Evolutionary conservation across 2,888 invertebrate species (phyloP).

Genomic region (Creontiades dilutus): DNA sequence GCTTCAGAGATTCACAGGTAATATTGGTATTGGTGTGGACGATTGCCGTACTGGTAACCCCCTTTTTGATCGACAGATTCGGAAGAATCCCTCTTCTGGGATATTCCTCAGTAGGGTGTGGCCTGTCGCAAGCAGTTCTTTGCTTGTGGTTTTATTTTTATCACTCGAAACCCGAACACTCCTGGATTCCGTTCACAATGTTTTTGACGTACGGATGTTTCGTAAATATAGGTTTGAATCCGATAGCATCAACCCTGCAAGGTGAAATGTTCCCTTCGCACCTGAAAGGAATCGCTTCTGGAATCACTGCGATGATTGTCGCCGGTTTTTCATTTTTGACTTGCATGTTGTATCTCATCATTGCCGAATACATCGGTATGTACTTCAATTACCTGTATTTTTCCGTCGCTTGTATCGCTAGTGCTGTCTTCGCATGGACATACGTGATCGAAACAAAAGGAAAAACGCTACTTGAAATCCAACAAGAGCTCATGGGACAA

Average conservation of each 20-base stretch:
- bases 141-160: conserved; percentile 70
- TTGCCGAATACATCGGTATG: conserved; percentile 82
- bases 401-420: conserved; percentile 81
- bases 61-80: conserved; percentile 64
- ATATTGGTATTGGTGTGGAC: conserved; percentile 58
- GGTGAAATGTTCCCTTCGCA: conserved; percentile 84
- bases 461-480: conserved; percentile 85
- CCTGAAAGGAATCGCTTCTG: conserved; percentile 82
- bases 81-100: conserved; percentile 75
- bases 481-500: conserved; percentile 80
- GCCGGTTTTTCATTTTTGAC: conserved; percentile 82
- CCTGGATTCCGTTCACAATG: conserved; percentile 68
- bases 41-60: conserved; percentile 37
- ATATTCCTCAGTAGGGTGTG: conserved; percentile 71
- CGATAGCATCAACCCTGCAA: conserved; percentile 83
- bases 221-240: conserved; percentile 82
- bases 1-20: conserved; percentile 71
- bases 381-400: conserved; percentile 84
- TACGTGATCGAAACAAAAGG: conserved; percentile 85
- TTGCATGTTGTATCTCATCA: conserved; percentile 82
- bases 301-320: conserved; percentile 81
- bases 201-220: conserved; percentile 76
- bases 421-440: conserved; percentile 80
- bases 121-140: conserved; percentile 45
- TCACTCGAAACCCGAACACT: not conserved